These are phyloP conservation scores for Toxonevra muliebris DNA, from an alignment of 2,888 invertebrate genomes.

Conservation along the genomic window DNA sequence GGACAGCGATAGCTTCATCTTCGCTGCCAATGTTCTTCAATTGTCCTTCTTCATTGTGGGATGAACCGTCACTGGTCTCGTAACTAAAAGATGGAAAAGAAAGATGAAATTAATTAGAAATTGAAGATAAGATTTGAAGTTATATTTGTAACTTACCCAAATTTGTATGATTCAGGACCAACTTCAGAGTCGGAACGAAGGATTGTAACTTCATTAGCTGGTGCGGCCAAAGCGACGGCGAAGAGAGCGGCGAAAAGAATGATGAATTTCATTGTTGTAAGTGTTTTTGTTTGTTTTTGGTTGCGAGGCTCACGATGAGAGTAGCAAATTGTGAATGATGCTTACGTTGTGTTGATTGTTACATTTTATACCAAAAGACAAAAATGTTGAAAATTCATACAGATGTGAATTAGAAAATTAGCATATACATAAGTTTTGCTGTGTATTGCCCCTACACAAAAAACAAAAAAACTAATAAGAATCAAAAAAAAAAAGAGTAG, in stretches of 20 bases:
- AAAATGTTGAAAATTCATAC: conserved; percentile 34
- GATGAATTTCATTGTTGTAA: conserved; percentile 58
- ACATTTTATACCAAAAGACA: conserved; percentile 54
- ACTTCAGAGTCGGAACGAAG: conserved; percentile 68
- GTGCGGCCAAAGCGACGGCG: conserved; percentile 52
- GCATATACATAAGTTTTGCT: not conserved
- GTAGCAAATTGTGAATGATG: conserved; percentile 48
- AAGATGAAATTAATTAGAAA: not conserved
- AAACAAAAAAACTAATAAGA: not conserved
- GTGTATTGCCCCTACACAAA: not conserved
- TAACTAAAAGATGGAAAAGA: conserved; percentile 27
- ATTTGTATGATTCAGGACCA: conserved; percentile 69
- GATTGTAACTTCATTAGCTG: conserved; percentile 67
- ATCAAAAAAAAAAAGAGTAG: not conserved
- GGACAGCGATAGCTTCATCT: conserved; percentile 45
- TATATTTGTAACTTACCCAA: conserved; percentile 69
- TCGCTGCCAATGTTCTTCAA: conserved; percentile 44
- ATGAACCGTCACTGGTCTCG: conserved; percentile 50
- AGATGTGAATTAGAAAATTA: conserved; percentile 24
- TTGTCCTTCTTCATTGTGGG: conserved; percentile 43
- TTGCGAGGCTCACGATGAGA: conserved; percentile 38
- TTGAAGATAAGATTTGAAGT: conserved; percentile 66
- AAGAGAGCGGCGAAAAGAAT: conserved; percentile 56
- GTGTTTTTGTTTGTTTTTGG: conserved; percentile 29
- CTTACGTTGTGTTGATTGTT: conserved; percentile 38